These are phyloP conservation scores for Pandion haliaetus DNA, from an alignment of 2,113 vertebrate genomes.

Conservation along the genomic window DNA sequence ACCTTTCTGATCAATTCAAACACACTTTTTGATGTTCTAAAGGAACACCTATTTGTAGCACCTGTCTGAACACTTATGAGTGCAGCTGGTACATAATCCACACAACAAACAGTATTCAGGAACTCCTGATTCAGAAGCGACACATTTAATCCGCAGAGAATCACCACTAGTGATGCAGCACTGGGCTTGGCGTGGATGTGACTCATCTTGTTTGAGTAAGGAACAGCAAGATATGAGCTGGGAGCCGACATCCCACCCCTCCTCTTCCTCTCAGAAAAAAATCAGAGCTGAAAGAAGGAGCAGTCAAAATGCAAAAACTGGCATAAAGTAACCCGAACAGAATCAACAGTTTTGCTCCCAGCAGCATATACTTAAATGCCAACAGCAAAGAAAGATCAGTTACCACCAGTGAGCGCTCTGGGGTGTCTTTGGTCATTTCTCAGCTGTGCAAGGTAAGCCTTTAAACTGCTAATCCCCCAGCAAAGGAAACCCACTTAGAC, in stretches of 20 bases:
- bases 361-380: neutral
- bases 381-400: neutral
- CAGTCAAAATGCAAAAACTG: neutral
- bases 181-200: neutral
- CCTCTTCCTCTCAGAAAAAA: neutral
- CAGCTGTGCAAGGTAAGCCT: neutral
- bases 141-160: neutral
- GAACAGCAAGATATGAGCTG: neutral
- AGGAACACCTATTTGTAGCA: neutral
- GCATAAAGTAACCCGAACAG: neutral
- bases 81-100: neutral
- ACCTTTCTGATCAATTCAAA: neutral
- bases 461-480: neutral
- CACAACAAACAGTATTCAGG: neutral
- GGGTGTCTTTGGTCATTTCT: neutral
- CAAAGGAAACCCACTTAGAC: neutral
- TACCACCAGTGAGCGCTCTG: neutral
- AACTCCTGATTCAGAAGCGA: neutral
- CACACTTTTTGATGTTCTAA: neutral
- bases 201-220: neutral
- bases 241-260: neutral
- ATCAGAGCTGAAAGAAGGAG: neutral
- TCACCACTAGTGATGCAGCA: neutral
- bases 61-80: neutral
- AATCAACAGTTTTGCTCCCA: neutral